Base-by-base conservation (phyloP, 1,140 invertebrate genomes). In the Schlechtendalia chinensis region DNA sequence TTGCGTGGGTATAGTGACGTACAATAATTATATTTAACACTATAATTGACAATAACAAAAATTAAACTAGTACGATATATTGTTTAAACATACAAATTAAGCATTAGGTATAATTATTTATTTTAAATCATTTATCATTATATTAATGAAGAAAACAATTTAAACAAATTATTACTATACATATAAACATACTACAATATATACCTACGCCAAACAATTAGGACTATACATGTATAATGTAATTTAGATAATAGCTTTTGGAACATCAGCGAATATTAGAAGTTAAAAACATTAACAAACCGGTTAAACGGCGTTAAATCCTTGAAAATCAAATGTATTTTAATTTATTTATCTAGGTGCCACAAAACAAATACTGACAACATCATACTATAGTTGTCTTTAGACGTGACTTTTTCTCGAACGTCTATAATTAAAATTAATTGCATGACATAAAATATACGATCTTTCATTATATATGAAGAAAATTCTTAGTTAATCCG, bases 281-380 rank as follows among this genome's bases (percentile, higher is more conserved):
- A 27, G 2, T 24, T 0, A 1, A n/a, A 67, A 39, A 50, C 45
- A 27, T 71, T 71, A 27, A 71, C 4, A 19, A 29, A 54, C 27
- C 17, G 10, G 29, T 72, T 63, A 63, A 63, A 63, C 16, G 6
- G 27, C 14, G 27, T 32, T 32, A 72, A 72, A 67, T 72, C 69
- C 24, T 54, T 32, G 69, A 72, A 12, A 72, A 29, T 29, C 29
- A 29, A 54, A 72, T 54, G 24, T 10, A 72, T n/a, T 71, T 72
- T 29, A 72, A 8, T 54, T 19, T 11, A 69, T 47, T 54, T 10
- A 16, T 72, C 50, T 29, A 72, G 50, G 47, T 19, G 17, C 54
- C 69, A 29, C 16, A 10, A 54, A 17, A 29, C 11, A 6, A 29
- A 19, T 32, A 32, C 14, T 29, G 16, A 53, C 17, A 45, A 24